phyloP scores from a whole-genome alignment of 2,888 invertebrate species.

The Andrena flavipes region DNA sequence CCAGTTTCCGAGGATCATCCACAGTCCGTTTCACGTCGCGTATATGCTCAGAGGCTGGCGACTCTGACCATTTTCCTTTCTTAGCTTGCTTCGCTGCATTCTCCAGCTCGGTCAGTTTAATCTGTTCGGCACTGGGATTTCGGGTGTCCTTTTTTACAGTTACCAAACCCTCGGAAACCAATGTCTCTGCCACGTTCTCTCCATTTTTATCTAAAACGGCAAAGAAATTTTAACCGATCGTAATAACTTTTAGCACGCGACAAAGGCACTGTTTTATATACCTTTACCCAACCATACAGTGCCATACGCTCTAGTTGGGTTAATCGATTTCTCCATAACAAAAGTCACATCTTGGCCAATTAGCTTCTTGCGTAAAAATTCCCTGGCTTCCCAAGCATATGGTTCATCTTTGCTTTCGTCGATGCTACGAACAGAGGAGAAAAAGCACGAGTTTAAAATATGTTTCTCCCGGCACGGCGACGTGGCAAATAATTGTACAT shows the following conservation, averaged over 20 bases:
- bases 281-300: constrained; percentile 94
- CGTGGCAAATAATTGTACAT: constrained; percentile 39
- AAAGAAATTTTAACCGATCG: background rate
- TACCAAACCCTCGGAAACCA: constrained; percentile 96
- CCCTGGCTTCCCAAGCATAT: constrained; percentile 98
- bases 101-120: constrained; percentile 93
- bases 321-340: constrained; percentile 93
- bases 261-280: constrained; percentile 68
- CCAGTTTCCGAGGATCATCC: constrained; percentile 93
- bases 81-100: constrained; percentile 94
- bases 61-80: constrained; percentile 92
- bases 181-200: constrained; percentile 94
- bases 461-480: background rate
- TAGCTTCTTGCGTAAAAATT: constrained; percentile 96
- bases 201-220: constrained; percentile 52
- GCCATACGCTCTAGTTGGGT: constrained; percentile 95
- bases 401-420: constrained; percentile 94
- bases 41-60: constrained; percentile 88
- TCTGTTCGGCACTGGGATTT: constrained; percentile 89
- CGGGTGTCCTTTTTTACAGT: constrained; percentile 90
- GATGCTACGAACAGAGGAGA: constrained; percentile 35
- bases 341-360: constrained; percentile 96
- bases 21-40: constrained; percentile 95
- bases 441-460: constrained; percentile 5
- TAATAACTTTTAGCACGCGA: constrained; percentile 10